Evolutionary conservation across 2,113 vertebrate species (phyloP).

Genomic region (Periophthalmodon schlosseri): DNA sequence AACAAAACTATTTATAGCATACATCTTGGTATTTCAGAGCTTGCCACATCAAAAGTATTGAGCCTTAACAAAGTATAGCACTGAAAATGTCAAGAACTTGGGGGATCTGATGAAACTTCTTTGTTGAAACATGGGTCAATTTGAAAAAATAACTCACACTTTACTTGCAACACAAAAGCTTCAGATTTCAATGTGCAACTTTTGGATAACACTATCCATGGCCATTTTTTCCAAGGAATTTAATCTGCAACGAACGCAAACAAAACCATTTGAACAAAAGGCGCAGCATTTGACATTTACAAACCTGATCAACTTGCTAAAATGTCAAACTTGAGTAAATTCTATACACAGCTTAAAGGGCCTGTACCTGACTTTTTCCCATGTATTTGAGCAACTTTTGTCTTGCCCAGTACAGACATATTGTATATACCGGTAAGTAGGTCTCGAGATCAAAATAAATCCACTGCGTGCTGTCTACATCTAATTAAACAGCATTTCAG

Average conservation of each 20-base stretch:
- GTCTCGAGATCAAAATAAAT: too few species aligned
- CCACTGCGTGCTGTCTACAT: too few species aligned
- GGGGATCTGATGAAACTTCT: conserved; percentile 13
- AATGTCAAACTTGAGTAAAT: background rate
- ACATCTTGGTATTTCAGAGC: background rate
- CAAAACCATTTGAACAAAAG: conserved; percentile 12
- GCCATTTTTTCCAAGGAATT: background rate
- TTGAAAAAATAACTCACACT: background rate
- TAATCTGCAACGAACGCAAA: conserved; percentile 12
- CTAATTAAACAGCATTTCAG: too few species aligned
- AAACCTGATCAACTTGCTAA: background rate
- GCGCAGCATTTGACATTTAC: background rate
- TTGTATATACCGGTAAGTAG: too few species aligned
- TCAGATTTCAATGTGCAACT: background rate
- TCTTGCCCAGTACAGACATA: too few species aligned
- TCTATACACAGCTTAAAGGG: too few species aligned
- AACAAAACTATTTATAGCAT: background rate
- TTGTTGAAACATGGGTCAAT: background rate
- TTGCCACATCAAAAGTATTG: background rate
- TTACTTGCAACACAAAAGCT: background rate
- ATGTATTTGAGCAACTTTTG: too few species aligned
- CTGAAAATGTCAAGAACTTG: background rate
- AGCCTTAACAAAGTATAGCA: background rate
- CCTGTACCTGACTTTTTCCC: too few species aligned
- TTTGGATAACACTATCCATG: background rate